These are phyloP conservation scores for Choloepus didactylus DNA, from an alignment of 2,797 vertebrate genomes.

Conservation along the genomic window DNA sequence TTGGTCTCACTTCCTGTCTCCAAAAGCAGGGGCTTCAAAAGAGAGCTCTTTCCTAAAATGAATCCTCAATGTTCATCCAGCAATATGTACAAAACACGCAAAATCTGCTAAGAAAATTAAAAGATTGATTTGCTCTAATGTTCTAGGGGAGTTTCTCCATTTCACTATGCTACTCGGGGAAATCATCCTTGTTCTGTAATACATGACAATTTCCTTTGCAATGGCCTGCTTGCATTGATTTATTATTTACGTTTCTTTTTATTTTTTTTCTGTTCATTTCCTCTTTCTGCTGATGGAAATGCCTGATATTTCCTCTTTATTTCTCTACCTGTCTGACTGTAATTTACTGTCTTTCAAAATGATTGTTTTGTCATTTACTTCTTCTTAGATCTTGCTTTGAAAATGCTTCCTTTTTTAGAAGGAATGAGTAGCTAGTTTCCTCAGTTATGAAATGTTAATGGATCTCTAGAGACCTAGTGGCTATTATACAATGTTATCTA, in stretches of 20 bases:
- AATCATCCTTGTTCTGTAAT: slow-evolving; percentile 3
- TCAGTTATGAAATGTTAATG: slow-evolving; percentile 80
- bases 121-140: not conserved
- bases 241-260: not conserved
- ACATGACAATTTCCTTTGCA: not conserved
- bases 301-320: slow-evolving; percentile 64
- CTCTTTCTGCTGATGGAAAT: slow-evolving; percentile 15
- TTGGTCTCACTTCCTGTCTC: not conserved
- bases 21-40: not conserved
- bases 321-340: slow-evolving; percentile 68
- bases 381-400: slow-evolving; percentile 73
- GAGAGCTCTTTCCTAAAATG: not conserved
- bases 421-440: slow-evolving; percentile 75
- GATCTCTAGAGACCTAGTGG: slow-evolving; percentile 66
- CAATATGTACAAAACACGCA: not conserved
- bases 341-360: slow-evolving; percentile 78
- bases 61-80: not conserved
- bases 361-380: slow-evolving; percentile 71
- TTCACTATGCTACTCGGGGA: not conserved
- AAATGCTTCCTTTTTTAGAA: slow-evolving; percentile 77
- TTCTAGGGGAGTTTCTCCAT: not conserved
- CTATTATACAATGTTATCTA: slow-evolving; percentile 13
- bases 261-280: not conserved
- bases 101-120: slow-evolving; percentile 32
- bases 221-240: not conserved